Evolutionary conservation across 2,797 vertebrate species (phyloP).

Genomic region (Rhodeus uyekii): DNA sequence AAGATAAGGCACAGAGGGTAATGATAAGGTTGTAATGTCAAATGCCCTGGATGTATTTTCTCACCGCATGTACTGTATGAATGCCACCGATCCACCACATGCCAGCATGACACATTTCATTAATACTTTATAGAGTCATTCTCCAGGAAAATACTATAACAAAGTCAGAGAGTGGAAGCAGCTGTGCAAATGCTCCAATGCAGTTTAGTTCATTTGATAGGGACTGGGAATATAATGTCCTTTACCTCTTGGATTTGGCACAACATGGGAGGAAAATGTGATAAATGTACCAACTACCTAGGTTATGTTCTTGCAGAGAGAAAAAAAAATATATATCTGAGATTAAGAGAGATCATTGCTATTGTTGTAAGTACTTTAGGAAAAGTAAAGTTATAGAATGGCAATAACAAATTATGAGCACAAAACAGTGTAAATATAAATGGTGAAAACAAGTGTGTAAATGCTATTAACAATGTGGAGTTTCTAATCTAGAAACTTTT

Average conservation of each 20-base stretch:
- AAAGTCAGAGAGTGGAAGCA: conserved; percentile 55
- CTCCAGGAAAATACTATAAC: conserved; percentile 57
- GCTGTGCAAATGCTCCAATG: conserved; percentile 52
- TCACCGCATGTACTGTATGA: conserved; percentile 33
- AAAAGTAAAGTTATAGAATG: not conserved
- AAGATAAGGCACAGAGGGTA: conserved; percentile 43
- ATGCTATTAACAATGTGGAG: not conserved
- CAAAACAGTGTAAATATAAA: not conserved
- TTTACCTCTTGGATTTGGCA: conserved; percentile 15
- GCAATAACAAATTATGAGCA: not conserved
- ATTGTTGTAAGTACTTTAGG: not conserved
- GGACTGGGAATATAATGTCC: conserved; percentile 47
- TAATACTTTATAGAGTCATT: conserved; percentile 66
- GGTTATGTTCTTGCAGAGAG: not conserved
- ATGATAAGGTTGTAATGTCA: conserved; percentile 31
- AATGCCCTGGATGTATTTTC: conserved; percentile 43
- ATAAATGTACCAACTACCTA: not conserved
- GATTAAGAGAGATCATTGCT: not conserved
- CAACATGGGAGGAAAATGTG: not conserved
- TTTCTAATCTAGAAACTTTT: not conserved
- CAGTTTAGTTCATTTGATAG: conserved; percentile 46
- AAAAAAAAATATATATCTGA: not conserved
- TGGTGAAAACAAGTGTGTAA: not conserved
- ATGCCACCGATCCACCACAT: conserved; percentile 53
- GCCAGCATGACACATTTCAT: conserved; percentile 56